Conservation (phyloP, 2,888 invertebrate species). For the Dasysyrphus tricinctus region DNA sequence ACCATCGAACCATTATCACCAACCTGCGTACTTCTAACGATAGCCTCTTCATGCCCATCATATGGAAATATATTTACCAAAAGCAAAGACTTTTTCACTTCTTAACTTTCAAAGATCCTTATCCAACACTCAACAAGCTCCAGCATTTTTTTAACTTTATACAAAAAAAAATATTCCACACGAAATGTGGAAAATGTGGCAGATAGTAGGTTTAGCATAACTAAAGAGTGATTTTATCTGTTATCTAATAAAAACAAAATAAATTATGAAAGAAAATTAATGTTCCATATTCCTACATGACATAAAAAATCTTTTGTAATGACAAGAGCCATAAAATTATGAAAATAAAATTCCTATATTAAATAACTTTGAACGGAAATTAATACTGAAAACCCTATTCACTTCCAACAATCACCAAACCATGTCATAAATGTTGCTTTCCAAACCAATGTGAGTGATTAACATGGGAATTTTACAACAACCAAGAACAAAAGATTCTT, state of each 20-base stretch:
- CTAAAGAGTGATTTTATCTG: neutral
- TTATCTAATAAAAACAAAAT: neutral
- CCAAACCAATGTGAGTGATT: slow-evolving; percentile 6
- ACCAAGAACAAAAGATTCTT: neutral
- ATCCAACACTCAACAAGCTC: neutral
- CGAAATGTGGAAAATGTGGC: neutral
- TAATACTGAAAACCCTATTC: neutral
- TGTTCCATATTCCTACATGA: slow-evolving; percentile 2
- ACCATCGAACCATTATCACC: too few relatives aligned
- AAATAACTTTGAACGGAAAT: neutral
- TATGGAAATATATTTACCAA: neutral
- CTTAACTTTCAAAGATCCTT: neutral
- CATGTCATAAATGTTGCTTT: slow-evolving; percentile 2
- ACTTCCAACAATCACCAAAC: neutral
- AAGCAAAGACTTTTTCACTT: neutral
- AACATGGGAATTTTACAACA: slow-evolving; percentile 4
- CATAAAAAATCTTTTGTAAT: neutral
- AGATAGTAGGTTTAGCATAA: neutral
- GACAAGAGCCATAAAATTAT: neutral
- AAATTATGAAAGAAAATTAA: slow-evolving; percentile 8
- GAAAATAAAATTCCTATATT: neutral
- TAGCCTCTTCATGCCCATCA: too few relatives aligned
- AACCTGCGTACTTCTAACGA: too few relatives aligned
- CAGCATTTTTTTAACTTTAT: neutral
- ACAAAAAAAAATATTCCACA: neutral